Percentiles rank a stretch among this genome's conserved stretches.
These are phyloP conservation scores for Botrylloides violaceus DNA, from an alignment of 23 tunicate species.

Conservation along the genomic window DNA sequence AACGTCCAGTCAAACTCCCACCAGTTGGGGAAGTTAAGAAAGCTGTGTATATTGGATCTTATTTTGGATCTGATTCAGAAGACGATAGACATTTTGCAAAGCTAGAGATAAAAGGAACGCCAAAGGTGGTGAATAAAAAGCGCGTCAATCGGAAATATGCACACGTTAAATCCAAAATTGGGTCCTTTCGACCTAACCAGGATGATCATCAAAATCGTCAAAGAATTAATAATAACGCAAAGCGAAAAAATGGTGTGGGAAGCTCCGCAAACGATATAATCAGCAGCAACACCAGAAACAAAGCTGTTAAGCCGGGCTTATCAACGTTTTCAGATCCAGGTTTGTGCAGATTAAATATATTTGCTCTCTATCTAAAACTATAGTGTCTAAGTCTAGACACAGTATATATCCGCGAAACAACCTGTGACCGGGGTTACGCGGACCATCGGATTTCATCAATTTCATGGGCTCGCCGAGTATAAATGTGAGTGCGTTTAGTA, in stretches of 20 bases:
- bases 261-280: not conserved
- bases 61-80: conserved; percentile 10
- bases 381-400: no score
- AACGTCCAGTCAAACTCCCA: not conserved
- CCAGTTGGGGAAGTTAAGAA: conserved; percentile 1
- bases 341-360: no score
- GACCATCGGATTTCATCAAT: no score
- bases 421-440: no score
- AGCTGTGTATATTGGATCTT: conserved; percentile 22
- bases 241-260: not conserved
- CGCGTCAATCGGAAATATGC: conserved; percentile 22
- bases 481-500: no score
- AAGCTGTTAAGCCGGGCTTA: not conserved
- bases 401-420: no score
- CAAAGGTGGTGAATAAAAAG: not conserved
- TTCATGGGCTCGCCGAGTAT: no score
- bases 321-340: not conserved
- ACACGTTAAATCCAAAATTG: conserved; percentile 21
- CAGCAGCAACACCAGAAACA: not conserved
- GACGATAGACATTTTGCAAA: not conserved
- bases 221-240: not conserved
- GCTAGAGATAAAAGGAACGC: not conserved
- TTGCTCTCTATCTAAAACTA: no score
- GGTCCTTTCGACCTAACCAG: not conserved
- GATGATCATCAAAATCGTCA: not conserved